These are phyloP conservation scores for Heterodera schachtii DNA, from an alignment of 1,140 invertebrate genomes.

Conservation along the genomic window DNA sequence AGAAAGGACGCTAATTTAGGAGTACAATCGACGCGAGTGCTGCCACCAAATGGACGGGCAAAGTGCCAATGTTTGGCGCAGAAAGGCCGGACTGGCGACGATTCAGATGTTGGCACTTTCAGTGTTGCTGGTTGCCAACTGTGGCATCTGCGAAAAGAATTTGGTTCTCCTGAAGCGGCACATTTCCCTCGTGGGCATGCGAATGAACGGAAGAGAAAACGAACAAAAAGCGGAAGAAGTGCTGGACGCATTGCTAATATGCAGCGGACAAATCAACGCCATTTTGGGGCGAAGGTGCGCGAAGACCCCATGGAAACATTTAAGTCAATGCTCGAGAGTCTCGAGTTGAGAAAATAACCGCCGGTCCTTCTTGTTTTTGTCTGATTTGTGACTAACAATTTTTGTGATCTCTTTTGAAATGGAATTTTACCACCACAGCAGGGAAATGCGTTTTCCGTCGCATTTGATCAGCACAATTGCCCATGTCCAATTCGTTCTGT, in stretches of 20 bases:
- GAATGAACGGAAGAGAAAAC: not conserved
- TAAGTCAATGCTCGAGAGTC: not conserved
- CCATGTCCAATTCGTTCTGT: not conserved
- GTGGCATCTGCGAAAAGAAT: not conserved
- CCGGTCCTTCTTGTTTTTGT: no score
- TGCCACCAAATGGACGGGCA: not conserved
- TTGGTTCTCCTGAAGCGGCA: not conserved
- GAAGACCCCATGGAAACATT: not conserved
- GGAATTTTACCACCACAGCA: no score
- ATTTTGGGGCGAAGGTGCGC: not conserved
- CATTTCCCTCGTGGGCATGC: not conserved
- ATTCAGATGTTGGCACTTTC: constrained; percentile 3
- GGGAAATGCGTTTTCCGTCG: no score
- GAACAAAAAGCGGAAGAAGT: not conserved
- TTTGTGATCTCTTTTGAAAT: not conserved
- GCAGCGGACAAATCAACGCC: not conserved
- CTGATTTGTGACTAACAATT: no score
- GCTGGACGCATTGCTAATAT: not conserved
- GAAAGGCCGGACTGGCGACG: not conserved
- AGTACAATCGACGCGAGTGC: not conserved
- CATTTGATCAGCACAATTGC: not conserved
- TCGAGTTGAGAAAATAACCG: no score
- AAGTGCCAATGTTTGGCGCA: not conserved
- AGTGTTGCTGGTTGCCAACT: not conserved
- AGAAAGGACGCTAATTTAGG: no score